Evolutionary conservation across 2,888 invertebrate genomes (phyloP).

Genomic region (Drosophila affinis): DNA sequence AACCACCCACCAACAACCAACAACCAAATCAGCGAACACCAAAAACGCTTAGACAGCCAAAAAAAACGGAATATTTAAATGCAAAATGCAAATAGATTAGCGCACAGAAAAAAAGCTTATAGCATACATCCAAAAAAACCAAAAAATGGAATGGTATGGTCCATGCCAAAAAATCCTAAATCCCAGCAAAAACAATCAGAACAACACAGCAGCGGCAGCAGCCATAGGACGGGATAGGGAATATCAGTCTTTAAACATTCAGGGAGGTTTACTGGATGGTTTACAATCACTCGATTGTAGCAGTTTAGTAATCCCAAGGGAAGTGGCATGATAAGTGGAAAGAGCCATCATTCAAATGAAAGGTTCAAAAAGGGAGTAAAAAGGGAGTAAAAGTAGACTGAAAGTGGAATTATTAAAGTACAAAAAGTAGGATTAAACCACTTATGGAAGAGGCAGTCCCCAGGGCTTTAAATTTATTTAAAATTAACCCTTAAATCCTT

Average conservation of each 20-base stretch:
- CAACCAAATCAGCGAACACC: slow-evolving; percentile 24
- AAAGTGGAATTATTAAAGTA: background rate
- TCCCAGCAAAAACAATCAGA: slow-evolving; percentile 23
- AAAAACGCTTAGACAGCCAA: slow-evolving; percentile 57
- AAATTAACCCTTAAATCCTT: too few species aligned
- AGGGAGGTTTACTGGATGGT: background rate
- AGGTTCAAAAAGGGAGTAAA: background rate
- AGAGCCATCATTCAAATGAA: background rate
- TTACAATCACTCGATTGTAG: background rate
- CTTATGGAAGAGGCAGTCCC: too few species aligned
- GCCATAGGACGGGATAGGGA: slow-evolving; percentile 9
- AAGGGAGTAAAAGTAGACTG: background rate
- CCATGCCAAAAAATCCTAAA: slow-evolving; percentile 40
- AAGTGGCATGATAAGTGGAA: background rate
- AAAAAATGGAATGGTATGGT: slow-evolving; percentile 10
- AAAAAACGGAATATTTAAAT: slow-evolving; percentile 50
- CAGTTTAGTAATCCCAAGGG: background rate
- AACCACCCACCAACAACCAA: slow-evolving; percentile 4
- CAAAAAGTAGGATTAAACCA: background rate
- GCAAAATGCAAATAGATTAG: slow-evolving; percentile 75
- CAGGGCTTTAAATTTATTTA: slow-evolving; percentile 10
- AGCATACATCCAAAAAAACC: slow-evolving; percentile 24
- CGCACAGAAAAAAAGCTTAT: slow-evolving; percentile 36
- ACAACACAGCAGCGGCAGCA: slow-evolving; percentile 14
- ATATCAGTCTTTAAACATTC: background rate